Percentiles rank a stretch among this genome's conserved stretches.
phyloP scores from a whole-genome alignment of 2,797 vertebrate genomes.

The Stomatorhinus walkeri region DNA sequence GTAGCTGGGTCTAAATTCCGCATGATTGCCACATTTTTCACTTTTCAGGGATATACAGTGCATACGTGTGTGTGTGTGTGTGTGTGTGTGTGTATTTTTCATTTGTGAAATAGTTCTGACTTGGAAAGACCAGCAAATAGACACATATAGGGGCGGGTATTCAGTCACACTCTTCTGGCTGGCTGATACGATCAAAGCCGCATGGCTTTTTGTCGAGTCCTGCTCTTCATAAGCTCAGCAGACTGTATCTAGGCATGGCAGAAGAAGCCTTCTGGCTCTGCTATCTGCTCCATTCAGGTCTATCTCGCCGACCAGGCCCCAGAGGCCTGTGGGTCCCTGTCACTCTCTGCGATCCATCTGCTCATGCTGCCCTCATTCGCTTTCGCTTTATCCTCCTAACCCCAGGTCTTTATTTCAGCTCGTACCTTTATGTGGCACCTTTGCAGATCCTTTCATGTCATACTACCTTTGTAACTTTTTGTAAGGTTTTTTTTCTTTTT shows the following conservation, averaged over 20 bases:
- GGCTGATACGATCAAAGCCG: slow-evolving; percentile 13
- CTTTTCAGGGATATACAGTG: neutral
- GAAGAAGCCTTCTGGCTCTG: neutral
- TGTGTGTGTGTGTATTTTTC: neutral
- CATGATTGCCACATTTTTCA: neutral
- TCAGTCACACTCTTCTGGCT: slow-evolving; percentile 4
- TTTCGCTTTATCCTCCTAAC: neutral
- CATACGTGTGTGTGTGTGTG: too few species aligned
- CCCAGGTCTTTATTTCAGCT: neutral
- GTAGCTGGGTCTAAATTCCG: neutral
- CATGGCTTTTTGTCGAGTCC: neutral
- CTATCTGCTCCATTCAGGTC: slow-evolving; percentile 16
- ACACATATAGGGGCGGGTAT: neutral
- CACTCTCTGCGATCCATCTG: neutral
- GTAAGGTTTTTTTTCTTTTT: neutral
- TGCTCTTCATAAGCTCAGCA: slow-evolving; percentile 5
- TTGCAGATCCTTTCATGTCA: neutral
- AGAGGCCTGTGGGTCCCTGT: neutral
- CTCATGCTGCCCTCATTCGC: neutral
- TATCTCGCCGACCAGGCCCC: neutral
- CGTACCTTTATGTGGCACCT: neutral
- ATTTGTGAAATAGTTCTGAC: slow-evolving; percentile 12
- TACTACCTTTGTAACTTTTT: neutral
- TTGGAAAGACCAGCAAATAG: neutral
- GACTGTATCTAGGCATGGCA: slow-evolving; percentile 14